Conservation (phyloP, 1,140 invertebrate genomes). For the Drosophila kanapiae region DNA sequence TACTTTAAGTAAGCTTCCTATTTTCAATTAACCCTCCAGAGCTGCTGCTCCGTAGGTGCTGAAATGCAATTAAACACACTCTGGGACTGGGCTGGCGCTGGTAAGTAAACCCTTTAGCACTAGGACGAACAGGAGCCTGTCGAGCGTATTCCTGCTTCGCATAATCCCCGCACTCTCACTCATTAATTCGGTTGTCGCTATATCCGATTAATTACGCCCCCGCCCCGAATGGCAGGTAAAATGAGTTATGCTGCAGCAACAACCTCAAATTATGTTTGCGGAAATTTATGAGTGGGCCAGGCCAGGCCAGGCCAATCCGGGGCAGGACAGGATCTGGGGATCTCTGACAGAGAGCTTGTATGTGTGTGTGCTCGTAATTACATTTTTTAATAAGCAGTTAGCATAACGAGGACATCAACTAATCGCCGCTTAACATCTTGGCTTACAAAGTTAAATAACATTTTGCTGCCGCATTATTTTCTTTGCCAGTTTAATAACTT, state of each 20-base stretch:
- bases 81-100: conserved; percentile 1
- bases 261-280: conserved; percentile 62
- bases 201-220: conserved; percentile 61
- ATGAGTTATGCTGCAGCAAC: conserved; percentile 71
- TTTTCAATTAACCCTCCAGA: conserved; percentile 3
- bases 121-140: background rate
- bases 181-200: conserved; percentile 54
- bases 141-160: conserved; percentile 48
- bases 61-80: conserved; percentile 29
- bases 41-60: background rate
- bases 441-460: conserved; percentile 63
- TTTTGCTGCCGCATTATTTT: conserved; percentile 51
- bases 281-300: conserved; percentile 66
- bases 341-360: background rate
- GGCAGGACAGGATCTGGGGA: conserved; percentile 6
- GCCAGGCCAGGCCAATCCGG: conserved; percentile 11
- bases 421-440: conserved; percentile 77
- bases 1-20: too few relatives aligned
- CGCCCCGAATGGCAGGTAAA: conserved; percentile 63
- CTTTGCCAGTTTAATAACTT: conserved; percentile 72
- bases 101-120: conserved; percentile 1
- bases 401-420: conserved; percentile 66
- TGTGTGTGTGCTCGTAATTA: conserved; percentile 52
- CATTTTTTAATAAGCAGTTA: conserved; percentile 79
- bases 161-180: conserved; percentile 7